These are phyloP conservation scores for Brachionus rubens DNA, from an alignment of 1,140 invertebrate species.

Conservation along the genomic window DNA sequence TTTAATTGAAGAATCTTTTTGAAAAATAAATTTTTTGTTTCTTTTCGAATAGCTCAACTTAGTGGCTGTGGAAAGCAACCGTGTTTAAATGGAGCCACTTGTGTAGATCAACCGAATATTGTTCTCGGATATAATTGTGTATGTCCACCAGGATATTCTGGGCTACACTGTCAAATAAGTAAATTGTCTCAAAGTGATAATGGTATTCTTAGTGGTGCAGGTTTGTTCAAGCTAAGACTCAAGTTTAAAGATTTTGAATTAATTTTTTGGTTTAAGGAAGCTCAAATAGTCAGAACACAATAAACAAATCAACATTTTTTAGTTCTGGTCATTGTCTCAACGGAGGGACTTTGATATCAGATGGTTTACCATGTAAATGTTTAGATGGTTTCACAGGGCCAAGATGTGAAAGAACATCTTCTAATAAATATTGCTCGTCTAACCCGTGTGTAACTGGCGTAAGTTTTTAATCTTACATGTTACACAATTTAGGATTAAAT, in stretches of 20 bases:
- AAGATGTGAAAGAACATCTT: conserved; percentile 72
- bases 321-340: not conserved
- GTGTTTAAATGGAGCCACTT: conserved; percentile 13
- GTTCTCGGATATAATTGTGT: not conserved
- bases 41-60: not conserved
- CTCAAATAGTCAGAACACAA: too few relatives aligned
- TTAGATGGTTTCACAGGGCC: conserved; percentile 87
- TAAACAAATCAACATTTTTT: not conserved
- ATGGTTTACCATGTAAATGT: conserved; percentile 62
- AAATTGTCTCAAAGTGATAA: too few relatives aligned
- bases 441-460: not conserved
- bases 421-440: not conserved
- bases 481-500: too few relatives aligned
- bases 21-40: not conserved
- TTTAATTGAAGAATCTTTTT: too few relatives aligned
- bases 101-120: not conserved
- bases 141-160: not conserved
- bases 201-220: too few relatives aligned
- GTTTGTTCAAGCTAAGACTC: too few relatives aligned
- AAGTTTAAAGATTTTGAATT: too few relatives aligned
- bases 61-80: not conserved
- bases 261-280: too few relatives aligned
- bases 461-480: not conserved
- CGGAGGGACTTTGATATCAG: not conserved
- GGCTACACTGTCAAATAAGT: not conserved